Conservation (phyloP, 2,888 invertebrate genomes). For the Aspidiotus rigidus region DNA sequence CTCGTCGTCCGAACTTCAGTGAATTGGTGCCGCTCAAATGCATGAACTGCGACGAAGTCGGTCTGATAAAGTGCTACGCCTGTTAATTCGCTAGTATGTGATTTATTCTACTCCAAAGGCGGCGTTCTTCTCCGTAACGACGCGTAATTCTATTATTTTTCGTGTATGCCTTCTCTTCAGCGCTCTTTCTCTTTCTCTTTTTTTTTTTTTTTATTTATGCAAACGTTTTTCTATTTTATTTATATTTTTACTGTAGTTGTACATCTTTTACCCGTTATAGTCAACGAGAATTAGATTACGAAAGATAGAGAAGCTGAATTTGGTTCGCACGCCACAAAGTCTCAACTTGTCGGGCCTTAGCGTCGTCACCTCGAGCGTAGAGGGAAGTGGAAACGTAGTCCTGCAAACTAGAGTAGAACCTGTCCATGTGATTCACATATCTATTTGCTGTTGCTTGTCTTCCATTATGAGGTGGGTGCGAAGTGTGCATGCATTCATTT, state of each 20-base stretch:
- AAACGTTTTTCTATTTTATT: neutral
- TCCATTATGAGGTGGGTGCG: too few species aligned
- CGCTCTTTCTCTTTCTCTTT: neutral
- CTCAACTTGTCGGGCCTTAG: too few species aligned
- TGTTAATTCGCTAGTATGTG: slow-evolving; percentile 49
- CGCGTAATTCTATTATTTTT: neutral
- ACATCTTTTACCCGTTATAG: too few species aligned
- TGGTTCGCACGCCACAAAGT: too few species aligned
- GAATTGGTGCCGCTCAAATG: slow-evolving; percentile 89
- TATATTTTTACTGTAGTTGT: neutral
- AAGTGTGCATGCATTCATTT: too few species aligned
- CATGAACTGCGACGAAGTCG: slow-evolving; percentile 92
- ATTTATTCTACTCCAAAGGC: neutral
- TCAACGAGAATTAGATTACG: too few species aligned
- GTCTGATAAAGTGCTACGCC: slow-evolving; percentile 75
- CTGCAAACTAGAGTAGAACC: too few species aligned
- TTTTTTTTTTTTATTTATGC: neutral
- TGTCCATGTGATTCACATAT: too few species aligned
- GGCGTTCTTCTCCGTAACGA: neutral
- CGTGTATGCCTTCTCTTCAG: neutral
- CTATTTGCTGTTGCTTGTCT: too few species aligned
- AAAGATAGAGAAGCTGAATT: too few species aligned
- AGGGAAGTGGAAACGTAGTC: too few species aligned
- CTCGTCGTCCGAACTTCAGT: slow-evolving; percentile 87
- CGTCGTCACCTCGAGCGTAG: too few species aligned